Evolutionary conservation across 2,113 vertebrate genomes (phyloP).

Genomic region (Penelope pileata): DNA sequence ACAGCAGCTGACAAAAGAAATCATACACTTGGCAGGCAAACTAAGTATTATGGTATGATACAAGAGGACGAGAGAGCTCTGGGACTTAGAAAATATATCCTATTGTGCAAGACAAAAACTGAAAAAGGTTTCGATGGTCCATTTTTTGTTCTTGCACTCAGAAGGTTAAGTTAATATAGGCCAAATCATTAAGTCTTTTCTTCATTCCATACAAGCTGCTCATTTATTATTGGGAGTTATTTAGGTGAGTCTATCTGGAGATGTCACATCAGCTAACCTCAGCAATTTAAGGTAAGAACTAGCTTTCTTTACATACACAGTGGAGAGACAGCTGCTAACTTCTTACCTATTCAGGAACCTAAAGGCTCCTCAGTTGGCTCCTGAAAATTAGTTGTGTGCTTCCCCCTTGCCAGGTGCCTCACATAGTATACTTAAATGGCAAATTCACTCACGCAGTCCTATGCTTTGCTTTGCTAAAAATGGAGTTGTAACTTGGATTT

Average conservation of each 20-base stretch:
- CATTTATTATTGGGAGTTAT: neutral
- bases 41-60: neutral
- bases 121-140: neutral
- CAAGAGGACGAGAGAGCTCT: neutral
- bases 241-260: neutral
- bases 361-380: neutral
- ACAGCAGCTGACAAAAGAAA: conserved; percentile 10
- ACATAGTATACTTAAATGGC: neutral
- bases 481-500: neutral
- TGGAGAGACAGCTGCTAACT: neutral
- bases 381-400: neutral
- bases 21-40: neutral
- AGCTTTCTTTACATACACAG: neutral
- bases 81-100: neutral
- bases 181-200: neutral
- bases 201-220: neutral
- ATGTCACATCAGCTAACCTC: neutral
- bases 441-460: neutral
- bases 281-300: neutral
- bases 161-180: neutral
- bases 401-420: neutral
- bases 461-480: neutral
- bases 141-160: neutral
- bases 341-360: neutral
- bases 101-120: neutral